Evolutionary conservation across 1,140 invertebrate genomes (phyloP).

Genomic region (Berghia stephanieae): DNA sequence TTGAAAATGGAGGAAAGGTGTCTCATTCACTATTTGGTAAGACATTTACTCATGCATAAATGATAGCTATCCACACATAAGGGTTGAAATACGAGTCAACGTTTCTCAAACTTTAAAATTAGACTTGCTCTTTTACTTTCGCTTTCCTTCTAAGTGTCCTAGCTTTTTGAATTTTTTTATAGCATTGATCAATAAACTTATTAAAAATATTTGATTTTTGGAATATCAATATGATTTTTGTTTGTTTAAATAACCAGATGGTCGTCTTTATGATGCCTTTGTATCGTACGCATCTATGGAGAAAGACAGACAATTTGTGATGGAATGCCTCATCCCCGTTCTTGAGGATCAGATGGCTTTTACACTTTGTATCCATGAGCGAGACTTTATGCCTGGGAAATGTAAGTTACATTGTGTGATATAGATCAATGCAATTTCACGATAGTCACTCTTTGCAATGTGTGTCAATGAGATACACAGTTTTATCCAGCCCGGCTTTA

Average conservation of each 20-base stretch:
- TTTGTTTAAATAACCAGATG: background rate
- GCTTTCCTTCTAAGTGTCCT: too few relatives aligned
- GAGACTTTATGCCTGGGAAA: constrained; percentile 6
- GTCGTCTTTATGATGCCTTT: constrained; percentile 4
- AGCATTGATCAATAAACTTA: background rate
- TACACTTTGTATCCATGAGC: constrained; percentile 15
- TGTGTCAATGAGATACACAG: too few relatives aligned
- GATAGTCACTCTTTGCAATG: too few relatives aligned
- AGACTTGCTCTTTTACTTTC: too few relatives aligned
- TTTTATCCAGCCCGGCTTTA: too few relatives aligned
- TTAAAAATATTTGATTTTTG: background rate
- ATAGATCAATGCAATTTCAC: too few relatives aligned
- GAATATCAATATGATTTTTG: background rate
- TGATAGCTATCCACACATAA: too few relatives aligned
- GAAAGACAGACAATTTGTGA: constrained; percentile 18
- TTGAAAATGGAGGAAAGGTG: too few relatives aligned
- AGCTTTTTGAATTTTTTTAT: too few relatives aligned
- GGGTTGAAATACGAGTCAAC: background rate
- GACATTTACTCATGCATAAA: too few relatives aligned
- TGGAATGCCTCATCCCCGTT: constrained; percentile 3
- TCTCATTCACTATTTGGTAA: too few relatives aligned
- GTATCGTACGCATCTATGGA: constrained; percentile 14
- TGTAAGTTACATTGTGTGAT: background rate
- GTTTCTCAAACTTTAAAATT: background rate
- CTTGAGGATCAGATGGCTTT: constrained; percentile 22